phyloP scores from a whole-genome alignment of 2,797 vertebrate genomes.

The Sebastolobus alascanus region DNA sequence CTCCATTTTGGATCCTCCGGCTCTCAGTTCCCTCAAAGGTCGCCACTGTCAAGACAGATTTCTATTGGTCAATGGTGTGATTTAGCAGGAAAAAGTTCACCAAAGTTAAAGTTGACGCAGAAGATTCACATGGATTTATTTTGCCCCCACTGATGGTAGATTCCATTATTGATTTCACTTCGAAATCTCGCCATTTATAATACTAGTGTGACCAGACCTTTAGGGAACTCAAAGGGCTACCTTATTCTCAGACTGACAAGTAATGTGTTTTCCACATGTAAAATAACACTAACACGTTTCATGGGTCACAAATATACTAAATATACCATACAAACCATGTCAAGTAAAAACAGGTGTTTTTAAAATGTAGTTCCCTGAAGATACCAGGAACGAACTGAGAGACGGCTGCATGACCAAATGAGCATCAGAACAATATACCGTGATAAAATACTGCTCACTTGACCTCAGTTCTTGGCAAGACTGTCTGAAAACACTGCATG shows the following conservation, averaged over 20 bases:
- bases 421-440: slow-evolving; percentile 1
- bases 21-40: background rate
- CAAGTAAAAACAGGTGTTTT: background rate
- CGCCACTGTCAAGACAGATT: background rate
- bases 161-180: background rate
- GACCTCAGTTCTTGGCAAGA: slow-evolving; percentile 12
- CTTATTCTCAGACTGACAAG: too few species aligned
- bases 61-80: background rate
- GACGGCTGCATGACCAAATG: background rate
- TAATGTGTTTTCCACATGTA: background rate
- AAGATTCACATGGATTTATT: background rate
- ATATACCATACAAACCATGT: background rate
- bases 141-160: background rate
- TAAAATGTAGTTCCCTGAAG: background rate
- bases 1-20: background rate
- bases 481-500: slow-evolving; percentile 8
- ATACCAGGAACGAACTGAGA: background rate
- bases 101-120: rapidly evolving
- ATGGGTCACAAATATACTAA: background rate
- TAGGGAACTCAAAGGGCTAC: background rate
- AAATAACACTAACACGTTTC: background rate
- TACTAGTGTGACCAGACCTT: background rate
- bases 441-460: slow-evolving; percentile 15
- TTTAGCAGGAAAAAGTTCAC: background rate
- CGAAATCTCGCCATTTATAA: background rate